These are phyloP conservation scores for Lutjanus campechanus DNA, from an alignment of 2,797 vertebrate species.

Conservation along the genomic window DNA sequence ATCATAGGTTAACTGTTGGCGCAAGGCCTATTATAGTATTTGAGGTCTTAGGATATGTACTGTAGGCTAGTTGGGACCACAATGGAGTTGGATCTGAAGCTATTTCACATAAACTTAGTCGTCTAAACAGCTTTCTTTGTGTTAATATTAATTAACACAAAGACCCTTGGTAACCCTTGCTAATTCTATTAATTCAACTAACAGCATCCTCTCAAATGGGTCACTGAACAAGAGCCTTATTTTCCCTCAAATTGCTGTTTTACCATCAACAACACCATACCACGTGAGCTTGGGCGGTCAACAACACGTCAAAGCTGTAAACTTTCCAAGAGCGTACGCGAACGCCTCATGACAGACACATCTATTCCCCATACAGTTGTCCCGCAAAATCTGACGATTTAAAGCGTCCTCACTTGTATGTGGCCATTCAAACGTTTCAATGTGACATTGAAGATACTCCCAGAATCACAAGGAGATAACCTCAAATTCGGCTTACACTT, in stretches of 20 bases:
- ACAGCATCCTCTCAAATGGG: not conserved
- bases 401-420: not conserved
- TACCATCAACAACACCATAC: conserved; percentile 12
- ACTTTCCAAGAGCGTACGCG: conserved; percentile 27
- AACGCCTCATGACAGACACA: conserved; percentile 1
- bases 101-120: not conserved
- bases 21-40: not conserved
- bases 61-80: not conserved
- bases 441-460: accelerated
- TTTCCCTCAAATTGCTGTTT: conserved; percentile 2
- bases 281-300: conserved; percentile 6
- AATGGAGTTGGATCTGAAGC: not conserved
- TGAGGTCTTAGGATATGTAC: not conserved
- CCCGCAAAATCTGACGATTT: not conserved
- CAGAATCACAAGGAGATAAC: accelerated
- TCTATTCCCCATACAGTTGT: no score
- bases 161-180: no score
- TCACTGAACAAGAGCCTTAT: not conserved
- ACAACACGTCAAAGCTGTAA: conserved; percentile 37
- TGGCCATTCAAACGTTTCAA: not conserved
- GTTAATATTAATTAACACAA: not conserved
- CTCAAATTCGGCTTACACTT: not conserved
- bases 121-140: not conserved
- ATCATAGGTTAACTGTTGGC: conserved; percentile 56
- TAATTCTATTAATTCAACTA: conserved; percentile 1